A percentile compares a stretch with the other conserved stretches of the same genome.
Evolutionary conservation across 2,113 vertebrate species (phyloP).

Genomic region (Numenius arquata): DNA sequence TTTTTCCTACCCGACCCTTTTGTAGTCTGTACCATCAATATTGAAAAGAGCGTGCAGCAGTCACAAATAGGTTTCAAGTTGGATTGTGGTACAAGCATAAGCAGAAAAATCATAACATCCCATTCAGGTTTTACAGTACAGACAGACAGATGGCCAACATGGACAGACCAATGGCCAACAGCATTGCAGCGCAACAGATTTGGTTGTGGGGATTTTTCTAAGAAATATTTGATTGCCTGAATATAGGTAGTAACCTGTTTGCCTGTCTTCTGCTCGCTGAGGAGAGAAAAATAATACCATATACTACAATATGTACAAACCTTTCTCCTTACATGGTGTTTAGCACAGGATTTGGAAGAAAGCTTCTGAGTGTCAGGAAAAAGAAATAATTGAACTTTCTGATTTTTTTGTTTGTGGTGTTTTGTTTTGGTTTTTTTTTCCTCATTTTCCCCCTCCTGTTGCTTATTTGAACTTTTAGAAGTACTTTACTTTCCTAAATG

Average conservation of each 20-base stretch:
- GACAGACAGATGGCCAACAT: background rate
- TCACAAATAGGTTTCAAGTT: background rate
- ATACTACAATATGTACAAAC: rapidly evolving
- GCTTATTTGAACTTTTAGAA: background rate
- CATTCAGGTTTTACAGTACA: background rate
- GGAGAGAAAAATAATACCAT: background rate
- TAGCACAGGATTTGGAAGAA: background rate
- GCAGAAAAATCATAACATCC: background rate
- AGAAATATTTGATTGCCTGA: background rate
- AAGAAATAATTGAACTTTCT: background rate
- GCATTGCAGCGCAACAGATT: background rate
- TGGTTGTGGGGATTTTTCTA: background rate
- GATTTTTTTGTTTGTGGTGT: background rate
- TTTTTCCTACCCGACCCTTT: rapidly evolving
- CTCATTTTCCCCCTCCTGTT: background rate
- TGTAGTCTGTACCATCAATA: background rate
- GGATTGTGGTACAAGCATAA: background rate
- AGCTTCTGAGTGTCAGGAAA: background rate
- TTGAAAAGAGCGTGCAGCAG: background rate
- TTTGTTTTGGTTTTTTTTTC: background rate
- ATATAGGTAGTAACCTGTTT: background rate
- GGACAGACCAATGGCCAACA: background rate
- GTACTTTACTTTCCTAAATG: background rate
- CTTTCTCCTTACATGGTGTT: background rate
- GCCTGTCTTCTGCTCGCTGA: background rate